A percentile compares a stretch with the other conserved stretches of the same genome.
phyloP scores from a whole-genome alignment of 2,888 invertebrate genomes.

The Diabrotica balteata region DNA sequence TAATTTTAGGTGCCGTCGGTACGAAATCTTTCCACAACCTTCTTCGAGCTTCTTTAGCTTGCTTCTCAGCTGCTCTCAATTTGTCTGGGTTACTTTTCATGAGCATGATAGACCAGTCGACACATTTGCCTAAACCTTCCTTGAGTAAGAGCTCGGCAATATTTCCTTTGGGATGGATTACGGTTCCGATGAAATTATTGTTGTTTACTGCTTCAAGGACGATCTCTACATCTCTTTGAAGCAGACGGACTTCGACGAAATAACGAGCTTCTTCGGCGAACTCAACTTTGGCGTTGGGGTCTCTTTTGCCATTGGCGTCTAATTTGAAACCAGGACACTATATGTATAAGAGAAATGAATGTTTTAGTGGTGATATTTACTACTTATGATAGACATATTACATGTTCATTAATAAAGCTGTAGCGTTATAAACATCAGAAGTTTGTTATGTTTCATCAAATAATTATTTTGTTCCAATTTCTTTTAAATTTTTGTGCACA shows the following conservation, averaged over 20 bases:
- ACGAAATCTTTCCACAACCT: slow-evolving; percentile 93
- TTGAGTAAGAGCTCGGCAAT: slow-evolving; percentile 82
- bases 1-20: slow-evolving; percentile 74
- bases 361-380: too few species aligned
- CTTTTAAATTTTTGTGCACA: too few species aligned
- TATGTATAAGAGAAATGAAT: too few species aligned
- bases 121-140: slow-evolving; percentile 81
- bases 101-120: slow-evolving; percentile 90
- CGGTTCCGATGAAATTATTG: slow-evolving; percentile 91
- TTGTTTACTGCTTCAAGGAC: slow-evolving; percentile 92
- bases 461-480: too few species aligned
- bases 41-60: slow-evolving; percentile 71
- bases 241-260: slow-evolving; percentile 88
- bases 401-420: too few species aligned
- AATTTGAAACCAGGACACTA: slow-evolving; percentile 83
- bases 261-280: slow-evolving; percentile 92
- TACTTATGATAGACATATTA: too few species aligned
- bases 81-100: slow-evolving; percentile 68
- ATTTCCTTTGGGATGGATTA: slow-evolving; percentile 86
- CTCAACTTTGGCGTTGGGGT: slow-evolving; percentile 70
- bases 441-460: too few species aligned
- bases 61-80: slow-evolving; percentile 73
- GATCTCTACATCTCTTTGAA: slow-evolving; percentile 91
- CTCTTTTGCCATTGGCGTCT: slow-evolving; percentile 74
- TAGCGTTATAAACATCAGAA: too few species aligned